Evolutionary conservation across 2,888 invertebrate genomes (phyloP), one percentile per base, ranked within the genome.

Genomic region (Keiferia lycopersicella): DNA sequence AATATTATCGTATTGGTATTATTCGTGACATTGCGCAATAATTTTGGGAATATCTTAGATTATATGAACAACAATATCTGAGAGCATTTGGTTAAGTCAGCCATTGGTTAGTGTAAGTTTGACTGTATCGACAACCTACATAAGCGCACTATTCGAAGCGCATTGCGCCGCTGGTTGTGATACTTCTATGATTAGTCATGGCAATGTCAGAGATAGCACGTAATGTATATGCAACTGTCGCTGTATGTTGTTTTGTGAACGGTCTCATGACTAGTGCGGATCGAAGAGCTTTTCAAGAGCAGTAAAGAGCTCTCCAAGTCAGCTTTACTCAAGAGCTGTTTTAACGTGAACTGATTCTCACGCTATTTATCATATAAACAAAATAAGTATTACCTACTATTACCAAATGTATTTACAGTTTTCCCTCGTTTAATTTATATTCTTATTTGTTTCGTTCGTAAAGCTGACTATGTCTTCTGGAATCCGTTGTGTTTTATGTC

Each of bases 341-440:
- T 34, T 34, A 34, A 4, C 45, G 45, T 45, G 45, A 8, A 45
- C 45, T 45, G 45, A 45, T 45, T 45, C 45, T 45, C 45, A 45
- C 45, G 45, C 8, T 1, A 4, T n/a, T 4, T 45, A 45, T 45
- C 45, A 45, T 45, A 45, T 45, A 16, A 16, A 45, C 45, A 16
- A 45, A 45, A 16, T 16, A n/a, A n/a, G 6, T 16, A 1, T 4
- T 45, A n/a, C 16, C 12, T 12, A n/a, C n/a, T n/a, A n/a, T n/a
- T n/a, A n/a, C n/a, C n/a, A n/a, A n/a, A n/a, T n/a, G n/a, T n/a
- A n/a, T n/a, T n/a, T n/a, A n/a, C n/a, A n/a, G n/a, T n/a, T n/a
- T n/a, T n/a, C n/a, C n/a, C n/a, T n/a, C n/a, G n/a, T n/a, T n/a
- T n/a, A n/a, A n/a, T n/a, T n/a, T n/a, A n/a, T n/a, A n/a, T n/a